phyloP scores from a whole-genome alignment of 2,113 vertebrate genomes.

The Strigops habroptila region DNA sequence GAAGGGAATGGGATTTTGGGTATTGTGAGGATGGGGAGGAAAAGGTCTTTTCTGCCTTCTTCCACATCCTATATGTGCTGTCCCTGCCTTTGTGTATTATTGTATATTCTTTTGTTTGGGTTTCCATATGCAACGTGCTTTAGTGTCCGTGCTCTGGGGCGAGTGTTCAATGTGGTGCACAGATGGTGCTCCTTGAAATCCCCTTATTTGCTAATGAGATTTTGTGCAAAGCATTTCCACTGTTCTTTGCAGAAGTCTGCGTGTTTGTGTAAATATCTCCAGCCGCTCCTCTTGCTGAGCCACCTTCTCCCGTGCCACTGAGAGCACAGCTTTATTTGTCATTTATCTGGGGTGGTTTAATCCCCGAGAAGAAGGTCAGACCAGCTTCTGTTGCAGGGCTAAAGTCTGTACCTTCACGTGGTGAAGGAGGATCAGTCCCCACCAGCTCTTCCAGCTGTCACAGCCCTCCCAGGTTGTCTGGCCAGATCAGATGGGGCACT shows the following conservation, averaged over 20 bases:
- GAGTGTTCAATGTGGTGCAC: slow-evolving; percentile 45
- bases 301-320: background rate
- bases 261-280: slow-evolving; percentile 10
- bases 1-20: background rate
- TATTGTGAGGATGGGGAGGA: slow-evolving; percentile 1
- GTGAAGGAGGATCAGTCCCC: background rate
- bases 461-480: background rate
- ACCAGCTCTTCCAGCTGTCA: background rate
- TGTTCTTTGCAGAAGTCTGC: background rate
- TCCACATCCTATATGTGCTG: background rate
- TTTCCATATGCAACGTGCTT: background rate
- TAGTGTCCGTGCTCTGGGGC: background rate
- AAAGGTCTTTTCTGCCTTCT: slow-evolving; percentile 1
- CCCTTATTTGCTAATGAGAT: slow-evolving; percentile 61
- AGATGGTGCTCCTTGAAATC: slow-evolving; percentile 60
- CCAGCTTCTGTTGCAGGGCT: background rate
- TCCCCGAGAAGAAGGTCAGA: background rate
- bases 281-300: background rate
- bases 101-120: slow-evolving; percentile 41
- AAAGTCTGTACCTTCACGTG: background rate
- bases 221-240: slow-evolving; percentile 23
- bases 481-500: fast-evolving
- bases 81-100: slow-evolving; percentile 22
- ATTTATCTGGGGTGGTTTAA: background rate
- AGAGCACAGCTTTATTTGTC: background rate